A percentile compares a stretch with the other conserved stretches of the same genome.
Evolutionary conservation across 1,140 invertebrate genomes (phyloP).

Genomic region (Diprion similis): DNA sequence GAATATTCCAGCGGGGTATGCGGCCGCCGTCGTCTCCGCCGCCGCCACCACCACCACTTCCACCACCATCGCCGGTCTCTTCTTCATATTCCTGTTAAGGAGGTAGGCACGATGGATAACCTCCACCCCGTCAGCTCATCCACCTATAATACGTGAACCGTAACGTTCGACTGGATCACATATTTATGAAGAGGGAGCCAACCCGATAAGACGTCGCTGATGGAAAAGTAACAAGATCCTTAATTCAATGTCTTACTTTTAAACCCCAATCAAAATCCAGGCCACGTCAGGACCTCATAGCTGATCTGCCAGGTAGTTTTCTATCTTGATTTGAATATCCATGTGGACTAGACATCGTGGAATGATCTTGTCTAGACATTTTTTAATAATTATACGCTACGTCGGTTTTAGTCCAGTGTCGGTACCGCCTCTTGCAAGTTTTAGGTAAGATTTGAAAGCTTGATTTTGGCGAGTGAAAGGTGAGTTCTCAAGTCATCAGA

Average conservation of each 20-base stretch:
- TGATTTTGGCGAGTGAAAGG: too few relatives aligned
- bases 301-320: too few relatives aligned
- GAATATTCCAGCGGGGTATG: slow-evolving; percentile 9
- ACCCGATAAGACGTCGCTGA: slow-evolving; percentile 1
- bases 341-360: too few relatives aligned
- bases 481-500: too few relatives aligned
- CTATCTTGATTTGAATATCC: too few relatives aligned
- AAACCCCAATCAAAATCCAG: neutral
- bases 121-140: neutral
- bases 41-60: too few relatives aligned
- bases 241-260: slow-evolving; percentile 3
- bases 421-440: too few relatives aligned
- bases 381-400: too few relatives aligned
- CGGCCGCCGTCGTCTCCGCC: neutral
- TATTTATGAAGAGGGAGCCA: neutral
- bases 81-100: slow-evolving; percentile 9
- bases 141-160: neutral
- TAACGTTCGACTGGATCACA: neutral
- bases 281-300: too few relatives aligned
- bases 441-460: too few relatives aligned
- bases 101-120: neutral
- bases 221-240: slow-evolving; percentile 5
- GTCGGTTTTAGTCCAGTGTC: too few relatives aligned
- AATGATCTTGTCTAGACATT: too few relatives aligned
- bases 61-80: neutral